Evolutionary conservation across 2,797 vertebrate genomes (phyloP).

Genomic region (Anguilla obscura): DNA sequence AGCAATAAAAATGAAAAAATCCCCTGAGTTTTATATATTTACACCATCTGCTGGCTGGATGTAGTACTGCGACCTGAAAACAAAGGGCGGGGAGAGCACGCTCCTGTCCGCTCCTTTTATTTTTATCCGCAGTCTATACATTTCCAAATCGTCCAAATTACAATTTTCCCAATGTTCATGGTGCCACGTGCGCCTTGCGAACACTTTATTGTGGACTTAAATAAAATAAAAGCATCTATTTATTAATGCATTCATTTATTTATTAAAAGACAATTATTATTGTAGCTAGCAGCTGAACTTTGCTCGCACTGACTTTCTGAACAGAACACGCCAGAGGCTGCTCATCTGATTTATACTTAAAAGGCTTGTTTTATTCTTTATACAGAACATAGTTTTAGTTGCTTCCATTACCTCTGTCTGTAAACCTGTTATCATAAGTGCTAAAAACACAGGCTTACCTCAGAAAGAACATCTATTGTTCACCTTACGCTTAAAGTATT

Average conservation of each 20-base stretch:
- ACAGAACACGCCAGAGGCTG: background rate
- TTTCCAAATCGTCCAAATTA: background rate
- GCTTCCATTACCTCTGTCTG: background rate
- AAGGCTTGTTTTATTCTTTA: background rate
- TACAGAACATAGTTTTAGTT: background rate
- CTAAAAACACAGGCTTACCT: background rate
- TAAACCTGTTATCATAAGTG: background rate
- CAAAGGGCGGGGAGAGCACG: background rate
- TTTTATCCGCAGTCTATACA: background rate
- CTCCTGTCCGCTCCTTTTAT: background rate
- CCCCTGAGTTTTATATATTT: background rate
- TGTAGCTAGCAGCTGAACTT: background rate
- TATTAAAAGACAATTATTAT: background rate
- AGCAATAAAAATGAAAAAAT: background rate
- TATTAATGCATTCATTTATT: no score
- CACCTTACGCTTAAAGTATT: background rate
- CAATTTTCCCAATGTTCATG: background rate
- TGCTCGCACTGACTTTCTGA: background rate
- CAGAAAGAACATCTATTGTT: background rate
- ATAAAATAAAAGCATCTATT: no score
- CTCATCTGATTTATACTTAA: background rate
- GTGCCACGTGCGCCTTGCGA: background rate
- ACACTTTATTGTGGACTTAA: no score
- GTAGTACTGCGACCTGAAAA: background rate
- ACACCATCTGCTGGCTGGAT: background rate